A percentile compares a stretch with the other conserved stretches of the same genome.
These are phyloP conservation scores for Branchinecta lindahli DNA, from an alignment of 1,140 invertebrate species.

Conservation along the genomic window DNA sequence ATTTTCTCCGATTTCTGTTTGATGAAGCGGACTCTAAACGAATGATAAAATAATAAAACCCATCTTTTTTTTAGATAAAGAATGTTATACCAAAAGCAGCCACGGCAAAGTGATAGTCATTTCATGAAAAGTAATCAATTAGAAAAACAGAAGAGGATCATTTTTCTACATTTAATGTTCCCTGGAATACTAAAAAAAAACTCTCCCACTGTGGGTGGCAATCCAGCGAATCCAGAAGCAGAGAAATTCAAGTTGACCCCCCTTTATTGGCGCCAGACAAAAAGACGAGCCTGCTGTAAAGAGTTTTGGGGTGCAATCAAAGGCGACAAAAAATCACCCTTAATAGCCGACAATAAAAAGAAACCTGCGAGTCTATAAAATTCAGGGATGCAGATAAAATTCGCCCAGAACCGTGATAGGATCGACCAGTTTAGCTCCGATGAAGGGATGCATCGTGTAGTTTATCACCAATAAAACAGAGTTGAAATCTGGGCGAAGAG, in stretches of 20 bases:
- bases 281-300: background rate
- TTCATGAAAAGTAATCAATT: too few species aligned
- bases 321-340: constrained; percentile 2
- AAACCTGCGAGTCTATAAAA: constrained; percentile 9
- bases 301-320: constrained; percentile 2
- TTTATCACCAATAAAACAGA: constrained; percentile 1
- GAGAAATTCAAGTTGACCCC: background rate
- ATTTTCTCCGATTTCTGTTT: too few species aligned
- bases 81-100: too few species aligned
- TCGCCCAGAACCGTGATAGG: background rate
- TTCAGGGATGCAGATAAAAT: background rate
- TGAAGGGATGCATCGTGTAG: background rate
- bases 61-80: too few species aligned
- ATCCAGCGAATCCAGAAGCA: background rate
- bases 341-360: constrained; percentile 6
- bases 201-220: too few species aligned
- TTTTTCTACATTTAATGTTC: too few species aligned
- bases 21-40: too few species aligned
- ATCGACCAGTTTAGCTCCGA: background rate
- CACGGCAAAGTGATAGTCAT: too few species aligned
- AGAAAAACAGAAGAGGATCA: too few species aligned
- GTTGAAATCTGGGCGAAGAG: too few species aligned
- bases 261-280: background rate
- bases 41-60: too few species aligned
- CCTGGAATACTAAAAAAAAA: too few species aligned